Conservation (phyloP, 2,888 invertebrate genomes). For the Cheiracanthium punctorium region DNA sequence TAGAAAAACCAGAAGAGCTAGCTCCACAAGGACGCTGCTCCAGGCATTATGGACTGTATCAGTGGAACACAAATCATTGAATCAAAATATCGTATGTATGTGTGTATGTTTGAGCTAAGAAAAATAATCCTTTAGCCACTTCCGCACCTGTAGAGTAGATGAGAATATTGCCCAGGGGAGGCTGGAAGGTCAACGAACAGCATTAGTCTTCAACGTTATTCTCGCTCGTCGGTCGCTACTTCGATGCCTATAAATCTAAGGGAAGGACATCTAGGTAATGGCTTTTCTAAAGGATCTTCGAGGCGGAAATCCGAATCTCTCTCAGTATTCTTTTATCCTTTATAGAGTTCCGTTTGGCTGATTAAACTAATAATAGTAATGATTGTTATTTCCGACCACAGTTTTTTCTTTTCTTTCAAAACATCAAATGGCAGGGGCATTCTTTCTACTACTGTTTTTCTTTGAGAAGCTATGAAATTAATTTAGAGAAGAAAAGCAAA, state of each 20-base stretch:
- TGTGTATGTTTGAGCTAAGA: background rate
- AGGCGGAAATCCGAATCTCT: conserved; percentile 40
- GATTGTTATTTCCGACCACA: background rate
- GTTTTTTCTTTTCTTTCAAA: background rate
- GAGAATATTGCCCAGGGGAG: conserved; percentile 37
- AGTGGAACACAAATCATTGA: conserved; percentile 57
- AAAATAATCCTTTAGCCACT: conserved; percentile 24
- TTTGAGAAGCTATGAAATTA: too few species aligned
- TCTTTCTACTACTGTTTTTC: too few species aligned
- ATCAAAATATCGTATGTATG: conserved; percentile 41
- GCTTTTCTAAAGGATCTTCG: conserved; percentile 11
- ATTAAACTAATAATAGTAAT: conserved; percentile 53
- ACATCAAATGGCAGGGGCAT: background rate
- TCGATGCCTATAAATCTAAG: background rate
- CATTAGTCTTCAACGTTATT: conserved; percentile 51
- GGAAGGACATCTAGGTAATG: background rate
- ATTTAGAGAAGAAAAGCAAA: too few species aligned
- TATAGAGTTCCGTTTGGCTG: conserved; percentile 39
- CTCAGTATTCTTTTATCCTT: conserved; percentile 15
- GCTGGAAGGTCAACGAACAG: conserved; percentile 64
- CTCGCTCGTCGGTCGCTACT: background rate
- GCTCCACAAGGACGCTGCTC: conserved; percentile 57
- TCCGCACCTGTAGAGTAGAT: conserved; percentile 55
- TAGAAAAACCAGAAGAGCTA: conserved; percentile 48
- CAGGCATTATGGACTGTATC: conserved; percentile 59